A percentile compares a stretch with the other conserved stretches of the same genome.
Evolutionary conservation across 2,888 invertebrate genomes (phyloP).

Genomic region (Macrostomum cliftonense): DNA sequence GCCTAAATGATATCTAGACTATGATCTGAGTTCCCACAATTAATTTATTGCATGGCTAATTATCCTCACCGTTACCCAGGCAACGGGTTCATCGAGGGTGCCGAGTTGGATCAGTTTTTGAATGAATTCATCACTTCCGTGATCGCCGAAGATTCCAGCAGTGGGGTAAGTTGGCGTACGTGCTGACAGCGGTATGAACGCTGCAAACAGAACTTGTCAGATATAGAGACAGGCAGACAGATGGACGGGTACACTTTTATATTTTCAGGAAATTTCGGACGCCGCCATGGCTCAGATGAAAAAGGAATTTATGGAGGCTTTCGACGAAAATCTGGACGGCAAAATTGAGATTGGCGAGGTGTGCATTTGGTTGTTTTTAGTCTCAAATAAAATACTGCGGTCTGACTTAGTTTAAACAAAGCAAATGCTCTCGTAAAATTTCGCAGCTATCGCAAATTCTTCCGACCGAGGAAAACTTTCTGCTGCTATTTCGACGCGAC

Average conservation of each 20-base stretch:
- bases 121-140: slow-evolving; percentile 74
- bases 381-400: too few relatives aligned
- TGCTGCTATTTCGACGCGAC: slow-evolving; percentile 71
- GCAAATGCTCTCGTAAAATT: neutral
- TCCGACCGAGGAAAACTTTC: slow-evolving; percentile 82
- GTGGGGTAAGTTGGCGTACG: slow-evolving; percentile 62
- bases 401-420: too few relatives aligned
- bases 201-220: too few relatives aligned
- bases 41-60: too few relatives aligned
- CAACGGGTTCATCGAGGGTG: slow-evolving; percentile 81
- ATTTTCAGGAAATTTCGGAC: slow-evolving; percentile 76
- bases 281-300: slow-evolving; percentile 69
- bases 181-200: too few relatives aligned
- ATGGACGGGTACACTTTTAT: too few relatives aligned
- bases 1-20: too few relatives aligned
- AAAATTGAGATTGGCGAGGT: slow-evolving; percentile 77
- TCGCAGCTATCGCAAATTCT: slow-evolving; percentile 65
- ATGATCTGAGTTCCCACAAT: too few relatives aligned
- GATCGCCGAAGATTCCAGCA: slow-evolving; percentile 54
- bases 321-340: slow-evolving; percentile 82
- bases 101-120: slow-evolving; percentile 72
- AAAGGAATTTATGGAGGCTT: slow-evolving; percentile 80
- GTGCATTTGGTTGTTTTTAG: slow-evolving; percentile 16
- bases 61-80: slow-evolving; percentile 49
- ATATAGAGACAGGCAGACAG: too few relatives aligned